These are phyloP conservation scores for Ctenosaura bakeri DNA, from an alignment of 2,797 vertebrate genomes.

Conservation along the genomic window DNA sequence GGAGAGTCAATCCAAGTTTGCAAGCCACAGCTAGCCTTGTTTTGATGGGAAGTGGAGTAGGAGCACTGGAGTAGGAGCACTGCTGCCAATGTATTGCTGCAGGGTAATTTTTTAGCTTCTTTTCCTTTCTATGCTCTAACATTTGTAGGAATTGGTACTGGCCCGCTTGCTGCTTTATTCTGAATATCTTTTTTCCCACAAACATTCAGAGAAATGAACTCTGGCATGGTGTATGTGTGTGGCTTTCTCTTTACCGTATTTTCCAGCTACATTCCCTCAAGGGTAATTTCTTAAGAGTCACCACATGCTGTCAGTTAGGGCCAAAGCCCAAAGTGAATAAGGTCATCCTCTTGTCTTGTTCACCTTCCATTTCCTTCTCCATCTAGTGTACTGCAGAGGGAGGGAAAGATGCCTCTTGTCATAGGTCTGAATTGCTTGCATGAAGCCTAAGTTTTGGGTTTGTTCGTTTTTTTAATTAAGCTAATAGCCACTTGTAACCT, in stretches of 20 bases:
- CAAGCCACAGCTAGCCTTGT: too few relatives aligned
- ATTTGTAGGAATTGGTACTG: not conserved
- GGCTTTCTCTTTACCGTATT: too few relatives aligned
- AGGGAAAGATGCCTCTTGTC: not conserved
- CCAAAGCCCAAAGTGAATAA: not conserved
- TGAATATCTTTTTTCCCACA: not conserved
- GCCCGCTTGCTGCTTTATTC: not conserved
- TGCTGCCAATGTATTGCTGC: not conserved
- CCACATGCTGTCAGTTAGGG: too few relatives aligned
- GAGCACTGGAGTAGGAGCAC: too few relatives aligned
- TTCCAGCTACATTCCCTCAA: too few relatives aligned
- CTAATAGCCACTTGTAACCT: not conserved
- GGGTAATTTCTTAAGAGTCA: too few relatives aligned
- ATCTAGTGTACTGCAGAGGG: not conserved
- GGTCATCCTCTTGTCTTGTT: not conserved
- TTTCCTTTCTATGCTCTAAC: too few relatives aligned
- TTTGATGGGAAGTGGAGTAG: not conserved
- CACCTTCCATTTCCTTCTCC: not conserved
- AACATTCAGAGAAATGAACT: not conserved
- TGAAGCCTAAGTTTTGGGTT: not conserved
- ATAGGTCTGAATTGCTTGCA: not conserved
- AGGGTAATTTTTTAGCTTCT: too few relatives aligned
- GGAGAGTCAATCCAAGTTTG: not conserved
- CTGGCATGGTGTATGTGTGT: not conserved
- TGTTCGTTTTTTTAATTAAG: not conserved